These are phyloP conservation scores for Astyanax mexicanus DNA, from an alignment of 2,797 vertebrate genomes.

Conservation along the genomic window DNA sequence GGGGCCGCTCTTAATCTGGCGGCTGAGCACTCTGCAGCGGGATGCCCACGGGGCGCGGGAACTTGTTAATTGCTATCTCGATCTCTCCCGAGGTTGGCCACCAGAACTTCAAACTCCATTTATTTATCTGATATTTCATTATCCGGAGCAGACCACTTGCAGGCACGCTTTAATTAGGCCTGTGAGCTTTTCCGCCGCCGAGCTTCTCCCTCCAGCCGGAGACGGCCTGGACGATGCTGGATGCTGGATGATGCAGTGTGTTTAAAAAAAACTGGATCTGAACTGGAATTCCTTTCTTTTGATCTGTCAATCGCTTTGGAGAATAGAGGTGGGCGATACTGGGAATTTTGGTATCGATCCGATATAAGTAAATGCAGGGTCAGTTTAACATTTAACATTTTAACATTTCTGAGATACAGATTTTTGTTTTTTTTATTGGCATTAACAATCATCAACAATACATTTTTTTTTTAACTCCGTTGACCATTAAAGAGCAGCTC, in stretches of 20 bases:
- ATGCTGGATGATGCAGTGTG: slow-evolving; percentile 16
- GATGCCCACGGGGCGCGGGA: slow-evolving; percentile 60
- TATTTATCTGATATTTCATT: slow-evolving; percentile 67
- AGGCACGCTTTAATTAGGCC: slow-evolving; percentile 71
- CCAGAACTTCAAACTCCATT: slow-evolving; percentile 62
- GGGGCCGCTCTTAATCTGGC: slow-evolving; percentile 68
- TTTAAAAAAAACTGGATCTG: slow-evolving; percentile 3
- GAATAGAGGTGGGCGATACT: too few relatives aligned
- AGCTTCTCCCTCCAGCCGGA: slow-evolving; percentile 11
- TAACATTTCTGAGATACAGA: too few relatives aligned
- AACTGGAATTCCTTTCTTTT: slow-evolving; percentile 13
- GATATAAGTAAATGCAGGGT: too few relatives aligned
- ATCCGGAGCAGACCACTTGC: slow-evolving; percentile 63
- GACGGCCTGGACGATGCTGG: not conserved
- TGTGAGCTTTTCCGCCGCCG: slow-evolving; percentile 29
- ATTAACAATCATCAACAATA: too few relatives aligned
- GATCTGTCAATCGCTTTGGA: not conserved
- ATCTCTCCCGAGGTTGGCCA: slow-evolving; percentile 65
- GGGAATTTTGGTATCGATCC: too few relatives aligned
- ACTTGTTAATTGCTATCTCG: slow-evolving; percentile 76
- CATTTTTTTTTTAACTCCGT: too few relatives aligned
- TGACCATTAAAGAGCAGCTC: too few relatives aligned
- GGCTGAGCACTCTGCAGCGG: slow-evolving; percentile 56
- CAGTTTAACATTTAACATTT: too few relatives aligned
- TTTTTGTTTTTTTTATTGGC: too few relatives aligned